A percentile compares a stretch with the other conserved stretches of the same genome.
phyloP scores from a whole-genome alignment of 2,113 vertebrate species.

The Butorides virescens region DNA sequence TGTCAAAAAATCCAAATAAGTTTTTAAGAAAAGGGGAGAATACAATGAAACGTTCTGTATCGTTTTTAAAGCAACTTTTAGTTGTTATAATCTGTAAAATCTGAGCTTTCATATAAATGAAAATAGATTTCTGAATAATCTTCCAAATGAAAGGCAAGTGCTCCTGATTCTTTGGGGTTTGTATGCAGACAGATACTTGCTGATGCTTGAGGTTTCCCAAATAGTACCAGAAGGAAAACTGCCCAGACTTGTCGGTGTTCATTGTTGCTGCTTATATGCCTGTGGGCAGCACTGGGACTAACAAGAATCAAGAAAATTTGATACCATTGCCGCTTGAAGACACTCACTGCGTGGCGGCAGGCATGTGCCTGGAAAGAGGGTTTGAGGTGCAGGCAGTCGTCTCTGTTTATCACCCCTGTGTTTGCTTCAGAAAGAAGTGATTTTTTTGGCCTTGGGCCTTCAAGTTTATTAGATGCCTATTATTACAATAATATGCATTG shows the following conservation, averaged over 20 bases:
- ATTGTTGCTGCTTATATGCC: not conserved
- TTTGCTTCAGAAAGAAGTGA: not conserved
- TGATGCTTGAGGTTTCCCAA: not conserved
- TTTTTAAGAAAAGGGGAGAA: not conserved
- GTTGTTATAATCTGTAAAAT: not conserved
- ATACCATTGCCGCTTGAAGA: not conserved
- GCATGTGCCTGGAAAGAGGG: not conserved
- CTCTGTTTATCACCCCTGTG: not conserved
- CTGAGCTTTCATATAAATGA: not conserved
- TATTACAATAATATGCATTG: not conserved
- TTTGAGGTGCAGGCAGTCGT: not conserved
- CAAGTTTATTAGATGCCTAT: not conserved
- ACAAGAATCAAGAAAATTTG: not conserved
- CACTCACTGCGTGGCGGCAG: not conserved
- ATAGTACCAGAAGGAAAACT: not conserved
- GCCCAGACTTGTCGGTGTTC: not conserved
- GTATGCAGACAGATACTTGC: not conserved
- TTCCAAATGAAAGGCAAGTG: not conserved
- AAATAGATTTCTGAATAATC: not conserved
- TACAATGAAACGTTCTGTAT: not conserved
- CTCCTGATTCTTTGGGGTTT: not conserved
- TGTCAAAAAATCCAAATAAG: not conserved
- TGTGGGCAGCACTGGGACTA: not conserved
- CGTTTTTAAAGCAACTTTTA: not conserved
- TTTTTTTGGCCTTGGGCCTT: not conserved